Base-by-base conservation (phyloP, 2,113 vertebrate genomes). In the Barbus barbus region DNA sequence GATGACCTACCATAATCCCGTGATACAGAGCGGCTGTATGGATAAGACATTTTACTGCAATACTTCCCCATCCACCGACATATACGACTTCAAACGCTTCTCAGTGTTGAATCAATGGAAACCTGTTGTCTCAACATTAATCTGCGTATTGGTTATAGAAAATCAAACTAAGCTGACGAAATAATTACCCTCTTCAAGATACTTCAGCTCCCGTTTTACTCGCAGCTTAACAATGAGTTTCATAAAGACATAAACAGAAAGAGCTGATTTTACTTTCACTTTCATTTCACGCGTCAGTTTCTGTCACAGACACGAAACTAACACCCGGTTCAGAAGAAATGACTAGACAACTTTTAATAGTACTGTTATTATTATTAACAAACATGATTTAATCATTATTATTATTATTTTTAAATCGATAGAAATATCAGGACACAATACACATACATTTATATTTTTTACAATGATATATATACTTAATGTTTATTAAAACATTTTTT, bases 251-350 rank as follows among this genome's bases (percentile, higher is more conserved):
- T 33, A 13, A 46, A 20, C 20, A 31, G 69, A 61, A 20, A 80
- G 12, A 3, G 18, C 24, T 28, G 1, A 1, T 14, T 84, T 86
- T 31, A 85, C 80, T 86, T 86, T 87, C 87, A 78, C n/a, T 88
- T 88, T 86, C 82, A 1, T 38, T 86, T 88, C 53, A 16, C 3
- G 26, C 53, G 0, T 41, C 26, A 5, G 28, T 79, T 83, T 51
- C 82, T 44, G 22, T 58, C 67, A 26, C 26, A n/a, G n/a, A 88
- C 85, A 31, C 79, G 91, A 91, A 92, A 91, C 88, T 82, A 1
- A 46, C 41, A n/a, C 38, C 33, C 11, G 4, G 20, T 72, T 44
- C 36, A 24, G 22, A 33, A 20, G 9, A 33, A 18, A 38, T 22
- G 9, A 38, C 22, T 9, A 36, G 38, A 22, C 18, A 69, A 31